These are phyloP conservation scores for Coluber constrictor DNA, from an alignment of 2,797 vertebrate genomes.

Conservation along the genomic window DNA sequence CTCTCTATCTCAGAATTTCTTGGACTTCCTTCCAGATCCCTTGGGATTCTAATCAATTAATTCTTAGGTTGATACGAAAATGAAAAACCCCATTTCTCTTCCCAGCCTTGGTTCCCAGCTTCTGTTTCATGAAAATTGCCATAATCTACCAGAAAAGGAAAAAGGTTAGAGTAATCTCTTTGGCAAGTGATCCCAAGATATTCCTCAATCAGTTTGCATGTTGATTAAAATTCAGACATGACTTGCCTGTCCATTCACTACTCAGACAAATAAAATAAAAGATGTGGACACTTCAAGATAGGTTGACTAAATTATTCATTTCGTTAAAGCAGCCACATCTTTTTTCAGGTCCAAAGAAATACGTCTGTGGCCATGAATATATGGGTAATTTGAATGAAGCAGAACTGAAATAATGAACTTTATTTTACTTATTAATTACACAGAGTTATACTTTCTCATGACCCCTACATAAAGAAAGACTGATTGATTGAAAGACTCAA, in stretches of 20 bases:
- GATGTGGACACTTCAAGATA: neutral
- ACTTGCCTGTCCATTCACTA: neutral
- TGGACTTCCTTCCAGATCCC: neutral
- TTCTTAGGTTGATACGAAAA: neutral
- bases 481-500: neutral
- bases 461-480: neutral
- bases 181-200: neutral
- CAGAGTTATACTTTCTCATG: neutral
- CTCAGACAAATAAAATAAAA: neutral
- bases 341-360: neutral
- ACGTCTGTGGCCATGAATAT: neutral
- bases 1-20: neutral
- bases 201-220: neutral
- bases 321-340: neutral
- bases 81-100: neutral
- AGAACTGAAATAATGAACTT: neutral
- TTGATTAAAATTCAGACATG: neutral
- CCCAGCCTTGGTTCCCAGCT: neutral
- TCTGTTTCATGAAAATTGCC: neutral
- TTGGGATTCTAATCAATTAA: neutral
- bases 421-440: neutral
- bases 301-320: neutral
- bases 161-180: neutral
- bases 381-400: neutral
- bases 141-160: neutral